Percentiles rank a stretch among this genome's conserved stretches.
These are phyloP conservation scores for Trichoplusia ni DNA, from an alignment of 1,140 invertebrate species.

Conservation along the genomic window DNA sequence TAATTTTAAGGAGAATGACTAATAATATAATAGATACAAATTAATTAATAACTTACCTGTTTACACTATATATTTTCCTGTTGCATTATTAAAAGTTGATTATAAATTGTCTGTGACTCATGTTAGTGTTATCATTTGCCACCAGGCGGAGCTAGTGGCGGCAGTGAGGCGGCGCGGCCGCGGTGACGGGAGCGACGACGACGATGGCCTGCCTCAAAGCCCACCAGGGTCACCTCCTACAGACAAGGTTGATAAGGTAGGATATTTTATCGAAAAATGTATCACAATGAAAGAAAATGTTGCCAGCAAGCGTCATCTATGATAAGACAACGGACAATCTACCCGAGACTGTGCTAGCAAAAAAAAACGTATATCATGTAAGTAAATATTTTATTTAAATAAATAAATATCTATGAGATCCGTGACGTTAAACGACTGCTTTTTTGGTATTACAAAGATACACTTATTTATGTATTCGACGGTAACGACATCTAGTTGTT, in stretches of 20 bases:
- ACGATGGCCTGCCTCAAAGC: slow-evolving; percentile 85
- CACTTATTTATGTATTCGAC: background rate
- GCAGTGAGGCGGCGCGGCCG: slow-evolving; percentile 82
- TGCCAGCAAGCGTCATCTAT: slow-evolving; percentile 25
- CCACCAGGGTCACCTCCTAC: slow-evolving; percentile 83
- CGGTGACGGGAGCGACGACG: slow-evolving; percentile 83
- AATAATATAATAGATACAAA: too few species aligned
- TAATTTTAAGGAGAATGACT: too few species aligned
- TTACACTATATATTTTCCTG: too few species aligned
- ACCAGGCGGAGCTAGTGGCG: slow-evolving; percentile 84
- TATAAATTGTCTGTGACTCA: background rate
- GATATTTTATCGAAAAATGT: background rate
- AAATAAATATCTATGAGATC: too few species aligned
- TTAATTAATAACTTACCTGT: too few species aligned
- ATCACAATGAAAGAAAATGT: too few species aligned
- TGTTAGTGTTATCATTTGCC: slow-evolving; percentile 12
- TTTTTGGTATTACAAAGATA: too few species aligned
- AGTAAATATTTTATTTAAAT: background rate
- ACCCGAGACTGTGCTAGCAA: background rate
- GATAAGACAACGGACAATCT: background rate
- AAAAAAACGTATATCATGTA: background rate
- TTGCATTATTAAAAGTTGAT: too few species aligned
- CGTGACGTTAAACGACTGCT: too few species aligned
- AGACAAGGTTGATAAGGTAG: slow-evolving; percentile 83
- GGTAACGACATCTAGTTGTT: background rate